Base-by-base conservation (phyloP, 2,113 vertebrate genomes). In the Siphamia tubifer region DNA sequence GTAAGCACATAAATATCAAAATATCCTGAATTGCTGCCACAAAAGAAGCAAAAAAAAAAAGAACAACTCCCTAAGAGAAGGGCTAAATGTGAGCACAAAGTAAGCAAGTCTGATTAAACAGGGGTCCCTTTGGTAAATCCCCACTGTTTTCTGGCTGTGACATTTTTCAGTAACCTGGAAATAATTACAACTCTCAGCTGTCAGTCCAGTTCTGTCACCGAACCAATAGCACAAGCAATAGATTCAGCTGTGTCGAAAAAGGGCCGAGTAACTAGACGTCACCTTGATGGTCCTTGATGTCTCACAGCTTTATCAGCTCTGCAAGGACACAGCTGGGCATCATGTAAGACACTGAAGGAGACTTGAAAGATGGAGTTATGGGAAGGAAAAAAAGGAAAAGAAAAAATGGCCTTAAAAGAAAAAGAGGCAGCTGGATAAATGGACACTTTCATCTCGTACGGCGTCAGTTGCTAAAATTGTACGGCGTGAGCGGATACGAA, bases 231-330 rank as follows among this genome's bases (percentile, higher is more conserved):
- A 47, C 42, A 62, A 78, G 53, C 51, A 16, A 30, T 38, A 24
- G 60, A 58, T 75, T 58, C 23, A 51, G 60, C 44, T 32, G 24
- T 10, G 35, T 12, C 15, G 15, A 42, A 65, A 76, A 62, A 8
- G 45, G 38, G 53, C 60, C 25, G 11, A 21, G 66, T 43, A 61
- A 65, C 56, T 19, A 32, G 25, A 17, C 43, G 34, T 84, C 71
- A 77, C 79, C 76, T 83, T 84, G 69, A 84, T 38, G 52, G 81
- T 77, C 73, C 73, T 82, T 77, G 68, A 79, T 77, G 71, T 71
- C 38, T 65, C 60, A 9, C 57, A 53, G 72, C 72, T 79, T 74
- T 68, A 77, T 63, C 58, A 53, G 47, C 51, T 67, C 75, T 35
- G 12, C 66, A 40, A 66, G 30, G 77, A 64, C 61, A 48, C 51